phyloP scores from a whole-genome alignment of 1,140 invertebrate species.

The Drosophila lini region DNA sequence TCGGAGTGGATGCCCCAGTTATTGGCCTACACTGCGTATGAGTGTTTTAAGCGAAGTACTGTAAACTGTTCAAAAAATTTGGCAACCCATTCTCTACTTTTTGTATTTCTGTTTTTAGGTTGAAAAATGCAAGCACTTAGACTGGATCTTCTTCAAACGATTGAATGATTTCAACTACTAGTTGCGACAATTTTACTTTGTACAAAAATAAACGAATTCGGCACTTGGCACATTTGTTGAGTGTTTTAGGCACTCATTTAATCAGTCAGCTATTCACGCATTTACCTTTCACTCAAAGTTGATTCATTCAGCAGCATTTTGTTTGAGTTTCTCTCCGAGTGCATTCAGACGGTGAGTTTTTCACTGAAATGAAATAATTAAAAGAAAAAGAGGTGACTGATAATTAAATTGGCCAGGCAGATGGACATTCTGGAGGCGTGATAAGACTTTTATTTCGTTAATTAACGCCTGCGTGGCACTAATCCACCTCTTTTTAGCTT shows the following conservation, averaged over 20 bases:
- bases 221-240: constrained; percentile 11
- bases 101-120: neutral
- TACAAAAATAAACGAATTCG: constrained; percentile 8
- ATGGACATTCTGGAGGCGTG: neutral
- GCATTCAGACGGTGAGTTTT: constrained; percentile 48
- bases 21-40: constrained; percentile 20
- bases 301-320: constrained; percentile 46
- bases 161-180: neutral
- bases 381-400: constrained; percentile 1
- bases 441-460: constrained; percentile 22
- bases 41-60: constrained; percentile 1
- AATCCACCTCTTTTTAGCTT: neutral
- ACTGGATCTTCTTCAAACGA: neutral
- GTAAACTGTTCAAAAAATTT: constrained; percentile 9
- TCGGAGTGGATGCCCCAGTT: neutral
- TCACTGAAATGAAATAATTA: constrained; percentile 1
- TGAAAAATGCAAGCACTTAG: neutral
- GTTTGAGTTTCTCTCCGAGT: constrained; percentile 52
- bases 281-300: constrained; percentile 58
- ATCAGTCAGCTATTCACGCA: constrained; percentile 57
- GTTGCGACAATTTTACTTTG: constrained; percentile 17
- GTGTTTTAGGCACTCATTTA: constrained; percentile 45
- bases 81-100: neutral
- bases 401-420: constrained; percentile 18
- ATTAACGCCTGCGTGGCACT: constrained; percentile 5